Percentiles rank a stretch among this genome's conserved stretches.
phyloP scores from a whole-genome alignment of 2,888 invertebrate genomes.

The Seladonia tumulorum region DNA sequence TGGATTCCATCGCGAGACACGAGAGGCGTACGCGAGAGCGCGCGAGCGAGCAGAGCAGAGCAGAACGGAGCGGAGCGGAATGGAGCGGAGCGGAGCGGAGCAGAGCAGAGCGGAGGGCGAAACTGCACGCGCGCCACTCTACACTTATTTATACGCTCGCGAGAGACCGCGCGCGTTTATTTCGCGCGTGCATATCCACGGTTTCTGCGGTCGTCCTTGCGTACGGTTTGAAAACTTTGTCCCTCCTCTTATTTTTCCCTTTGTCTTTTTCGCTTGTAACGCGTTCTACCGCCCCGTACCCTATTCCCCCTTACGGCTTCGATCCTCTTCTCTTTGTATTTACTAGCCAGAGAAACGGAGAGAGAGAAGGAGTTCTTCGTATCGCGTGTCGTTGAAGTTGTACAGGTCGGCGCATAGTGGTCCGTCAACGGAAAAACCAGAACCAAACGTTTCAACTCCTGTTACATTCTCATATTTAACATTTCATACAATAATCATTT shows the following conservation, averaged over 20 bases:
- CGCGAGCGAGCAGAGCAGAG: neutral
- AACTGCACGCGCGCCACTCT: slow-evolving; percentile 19
- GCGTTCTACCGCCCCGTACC: neutral
- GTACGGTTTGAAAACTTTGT: slow-evolving; percentile 13
- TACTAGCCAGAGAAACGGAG: neutral
- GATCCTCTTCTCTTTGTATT: neutral
- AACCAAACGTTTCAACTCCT: too few species aligned
- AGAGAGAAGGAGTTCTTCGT: neutral
- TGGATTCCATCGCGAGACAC: slow-evolving; percentile 65
- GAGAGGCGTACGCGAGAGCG: slow-evolving; percentile 14
- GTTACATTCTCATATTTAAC: too few species aligned
- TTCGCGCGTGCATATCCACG: slow-evolving; percentile 42
- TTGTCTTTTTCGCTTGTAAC: neutral
- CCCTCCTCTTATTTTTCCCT: neutral
- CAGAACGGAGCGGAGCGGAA: neutral
- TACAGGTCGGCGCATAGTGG: neutral
- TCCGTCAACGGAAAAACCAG: too few species aligned
- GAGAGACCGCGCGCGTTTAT: slow-evolving; percentile 36
- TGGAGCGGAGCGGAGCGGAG: neutral
- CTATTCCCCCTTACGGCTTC: neutral
- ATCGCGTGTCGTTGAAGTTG: neutral
- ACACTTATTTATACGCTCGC: slow-evolving; percentile 41
- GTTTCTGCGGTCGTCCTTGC: slow-evolving; percentile 29
- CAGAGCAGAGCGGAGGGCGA: neutral
- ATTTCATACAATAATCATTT: too few species aligned